Evolutionary conservation across 2,113 vertebrate genomes (phyloP).

Genomic region (Gallinago media): DNA sequence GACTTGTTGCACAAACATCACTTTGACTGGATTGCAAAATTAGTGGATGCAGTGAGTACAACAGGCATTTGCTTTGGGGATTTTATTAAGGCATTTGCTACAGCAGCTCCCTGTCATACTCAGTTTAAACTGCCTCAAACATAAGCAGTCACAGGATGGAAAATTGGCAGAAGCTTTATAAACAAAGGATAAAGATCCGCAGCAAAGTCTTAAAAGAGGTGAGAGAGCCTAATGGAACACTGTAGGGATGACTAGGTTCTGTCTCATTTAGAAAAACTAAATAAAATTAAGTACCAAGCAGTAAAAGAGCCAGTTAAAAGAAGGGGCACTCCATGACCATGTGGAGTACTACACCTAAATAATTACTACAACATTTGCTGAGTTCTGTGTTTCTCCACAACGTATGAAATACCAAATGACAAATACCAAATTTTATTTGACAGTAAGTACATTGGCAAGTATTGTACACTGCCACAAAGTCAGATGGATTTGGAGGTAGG

Average conservation of each 20-base stretch:
- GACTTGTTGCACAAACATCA: not conserved
- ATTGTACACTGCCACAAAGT: not conserved
- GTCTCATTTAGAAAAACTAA: not conserved
- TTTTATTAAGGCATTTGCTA: not conserved
- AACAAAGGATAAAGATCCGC: not conserved
- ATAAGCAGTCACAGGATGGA: not conserved
- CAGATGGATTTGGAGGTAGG: not conserved
- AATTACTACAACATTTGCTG: not conserved
- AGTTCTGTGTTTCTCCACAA: not conserved
- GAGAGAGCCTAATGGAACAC: not conserved
- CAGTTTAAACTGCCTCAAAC: not conserved
- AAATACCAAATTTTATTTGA: not conserved
- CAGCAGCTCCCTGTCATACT: not conserved
- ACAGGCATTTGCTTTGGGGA: not conserved
- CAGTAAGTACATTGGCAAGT: not conserved
- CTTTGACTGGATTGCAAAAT: not conserved
- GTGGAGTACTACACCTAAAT: not conserved
- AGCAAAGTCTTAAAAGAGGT: not conserved
- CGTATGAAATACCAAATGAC: not conserved
- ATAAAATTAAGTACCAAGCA: not conserved
- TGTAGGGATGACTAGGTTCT: not conserved
- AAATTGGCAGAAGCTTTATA: not conserved
- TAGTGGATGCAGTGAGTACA: accelerated
- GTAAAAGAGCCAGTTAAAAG: not conserved
- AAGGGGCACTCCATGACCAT: not conserved